Conservation (phyloP, 2,888 invertebrate genomes). For the Polydrusus tereticollis region DNA sequence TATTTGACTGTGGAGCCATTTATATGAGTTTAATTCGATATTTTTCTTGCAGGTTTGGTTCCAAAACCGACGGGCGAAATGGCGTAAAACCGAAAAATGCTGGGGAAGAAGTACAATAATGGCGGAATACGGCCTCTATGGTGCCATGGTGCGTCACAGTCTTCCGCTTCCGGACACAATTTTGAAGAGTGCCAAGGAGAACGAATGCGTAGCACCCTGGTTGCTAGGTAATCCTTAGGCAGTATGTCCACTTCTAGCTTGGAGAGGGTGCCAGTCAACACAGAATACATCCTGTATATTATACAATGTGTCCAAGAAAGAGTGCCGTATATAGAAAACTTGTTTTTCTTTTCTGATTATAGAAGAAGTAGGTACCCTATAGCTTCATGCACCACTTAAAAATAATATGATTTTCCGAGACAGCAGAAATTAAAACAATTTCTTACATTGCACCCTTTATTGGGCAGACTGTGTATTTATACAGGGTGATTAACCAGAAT, state of each 20-base stretch:
- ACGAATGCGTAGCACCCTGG: conserved; percentile 98
- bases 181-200: conserved; percentile 96
- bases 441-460: too few species aligned
- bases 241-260: conserved; percentile 60
- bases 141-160: conserved; percentile 99
- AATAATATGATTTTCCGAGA: too few species aligned
- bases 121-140: conserved; percentile 99
- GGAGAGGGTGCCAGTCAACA: conserved; percentile 17
- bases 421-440: too few species aligned
- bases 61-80: conserved; percentile 97
- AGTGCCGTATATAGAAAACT: neutral
- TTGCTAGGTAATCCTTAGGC: conserved; percentile 85
- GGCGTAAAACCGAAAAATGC: conserved; percentile 99
- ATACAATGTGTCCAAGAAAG: neutral
- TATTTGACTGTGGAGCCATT: too few species aligned
- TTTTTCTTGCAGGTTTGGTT: conserved; percentile 92
- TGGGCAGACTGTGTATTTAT: too few species aligned
- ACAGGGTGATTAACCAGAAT: too few species aligned
- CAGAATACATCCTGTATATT: neutral
- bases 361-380: too few species aligned
- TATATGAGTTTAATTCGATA: conserved; percentile 5
- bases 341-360: too few species aligned
- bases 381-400: too few species aligned
- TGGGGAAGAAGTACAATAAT: conserved; percentile 99
- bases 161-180: conserved; percentile 98